These are phyloP conservation scores for Chlorodrepanis virens DNA, from an alignment of 2,113 vertebrate species.

Conservation along the genomic window DNA sequence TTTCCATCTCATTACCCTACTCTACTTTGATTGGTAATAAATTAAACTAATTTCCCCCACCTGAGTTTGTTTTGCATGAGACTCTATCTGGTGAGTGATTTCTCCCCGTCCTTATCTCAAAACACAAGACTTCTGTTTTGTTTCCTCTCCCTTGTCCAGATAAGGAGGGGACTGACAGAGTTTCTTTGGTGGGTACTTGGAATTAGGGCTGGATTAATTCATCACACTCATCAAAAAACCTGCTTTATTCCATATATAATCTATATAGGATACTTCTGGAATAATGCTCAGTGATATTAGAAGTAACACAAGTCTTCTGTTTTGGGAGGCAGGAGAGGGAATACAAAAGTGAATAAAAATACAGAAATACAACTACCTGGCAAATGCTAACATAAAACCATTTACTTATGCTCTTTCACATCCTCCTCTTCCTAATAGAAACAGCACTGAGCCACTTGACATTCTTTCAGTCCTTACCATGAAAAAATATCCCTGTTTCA, in stretches of 20 bases:
- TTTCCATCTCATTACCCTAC: background rate
- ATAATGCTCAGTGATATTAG: background rate
- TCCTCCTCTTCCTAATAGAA: background rate
- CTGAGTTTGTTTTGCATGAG: background rate
- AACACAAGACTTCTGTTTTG: fast-evolving
- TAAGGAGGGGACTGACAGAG: background rate
- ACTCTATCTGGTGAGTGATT: background rate
- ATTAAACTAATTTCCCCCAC: background rate
- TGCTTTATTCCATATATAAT: background rate
- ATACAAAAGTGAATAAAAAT: background rate
- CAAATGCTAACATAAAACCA: background rate
- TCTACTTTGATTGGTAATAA: background rate
- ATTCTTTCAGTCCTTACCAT: fast-evolving
- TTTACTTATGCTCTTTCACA: background rate
- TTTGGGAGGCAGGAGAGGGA: background rate
- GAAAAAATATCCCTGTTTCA: background rate
- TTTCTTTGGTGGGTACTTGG: background rate
- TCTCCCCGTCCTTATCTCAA: background rate
- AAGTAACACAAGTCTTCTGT: background rate
- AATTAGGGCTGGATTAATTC: background rate
- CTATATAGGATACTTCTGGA: background rate
- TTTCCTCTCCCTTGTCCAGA: background rate
- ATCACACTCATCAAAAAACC: background rate
- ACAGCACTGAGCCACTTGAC: background rate
- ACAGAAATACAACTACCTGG: background rate